Conservation (phyloP, 2,797 vertebrate species). For the Picus viridis region DNA sequence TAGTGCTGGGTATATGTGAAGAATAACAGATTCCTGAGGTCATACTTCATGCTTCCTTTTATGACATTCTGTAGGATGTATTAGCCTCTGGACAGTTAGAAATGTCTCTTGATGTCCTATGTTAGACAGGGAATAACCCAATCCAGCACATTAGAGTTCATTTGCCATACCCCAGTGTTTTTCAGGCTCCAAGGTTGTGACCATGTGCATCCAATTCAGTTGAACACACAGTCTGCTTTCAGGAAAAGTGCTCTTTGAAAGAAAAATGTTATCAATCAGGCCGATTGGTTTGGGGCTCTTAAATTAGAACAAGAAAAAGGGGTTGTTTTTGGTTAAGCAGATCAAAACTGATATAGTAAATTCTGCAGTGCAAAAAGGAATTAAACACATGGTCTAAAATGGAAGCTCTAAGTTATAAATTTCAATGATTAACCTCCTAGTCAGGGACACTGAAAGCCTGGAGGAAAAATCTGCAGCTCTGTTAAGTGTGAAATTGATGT, state of each 20-base stretch:
- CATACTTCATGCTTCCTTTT: constrained; percentile 51
- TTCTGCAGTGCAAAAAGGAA: constrained; percentile 12
- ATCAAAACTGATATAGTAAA: not conserved
- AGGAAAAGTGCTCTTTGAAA: not conserved
- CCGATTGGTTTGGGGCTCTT: not conserved
- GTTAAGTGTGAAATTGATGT: constrained; percentile 25
- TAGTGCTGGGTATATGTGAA: constrained; percentile 69
- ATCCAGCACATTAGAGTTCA: constrained; percentile 6
- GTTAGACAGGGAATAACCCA: constrained; percentile 19
- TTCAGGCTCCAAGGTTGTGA: constrained; percentile 3
- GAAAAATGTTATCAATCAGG: not conserved
- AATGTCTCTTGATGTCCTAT: constrained; percentile 24
- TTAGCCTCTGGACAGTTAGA: constrained; percentile 21
- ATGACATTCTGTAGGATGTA: constrained; percentile 12
- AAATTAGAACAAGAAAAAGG: not conserved
- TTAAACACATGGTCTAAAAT: constrained; percentile 28
- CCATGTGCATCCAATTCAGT: not conserved
- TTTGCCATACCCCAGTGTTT: not conserved
- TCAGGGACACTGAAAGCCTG: not conserved
- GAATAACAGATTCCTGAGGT: constrained; percentile 73
- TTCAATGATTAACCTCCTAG: constrained; percentile 25
- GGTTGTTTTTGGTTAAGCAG: not conserved
- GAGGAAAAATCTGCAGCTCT: constrained; percentile 24
- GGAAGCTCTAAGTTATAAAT: constrained; percentile 26
- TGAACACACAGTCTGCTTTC: not conserved